These are phyloP conservation scores for Diprion similis DNA, from an alignment of 1,140 invertebrate genomes.

Conservation along the genomic window DNA sequence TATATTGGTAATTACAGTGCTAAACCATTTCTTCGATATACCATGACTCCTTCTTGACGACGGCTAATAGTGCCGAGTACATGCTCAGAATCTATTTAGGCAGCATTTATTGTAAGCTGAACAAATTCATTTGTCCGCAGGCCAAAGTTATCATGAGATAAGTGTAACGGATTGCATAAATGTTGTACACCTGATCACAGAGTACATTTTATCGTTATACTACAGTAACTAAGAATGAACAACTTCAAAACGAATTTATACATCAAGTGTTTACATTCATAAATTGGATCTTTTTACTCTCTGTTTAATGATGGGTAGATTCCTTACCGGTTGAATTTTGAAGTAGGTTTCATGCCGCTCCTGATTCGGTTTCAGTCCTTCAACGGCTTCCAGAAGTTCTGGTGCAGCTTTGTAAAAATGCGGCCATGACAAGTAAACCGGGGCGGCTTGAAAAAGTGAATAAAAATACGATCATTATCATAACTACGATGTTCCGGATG, in stretches of 20 bases:
- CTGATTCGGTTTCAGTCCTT: conserved; percentile 75
- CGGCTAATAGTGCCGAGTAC: too few species aligned
- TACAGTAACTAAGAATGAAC: too few species aligned
- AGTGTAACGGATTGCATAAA: too few species aligned
- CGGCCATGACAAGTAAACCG: conserved; percentile 86
- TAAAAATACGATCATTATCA: conserved; percentile 4
- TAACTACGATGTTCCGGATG: not conserved
- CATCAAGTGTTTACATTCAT: not conserved
- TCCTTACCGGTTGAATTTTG: conserved; percentile 85
- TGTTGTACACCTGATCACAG: too few species aligned
- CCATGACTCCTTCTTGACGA: too few species aligned
- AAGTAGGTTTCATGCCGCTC: conserved; percentile 81
- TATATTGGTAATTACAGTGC: too few species aligned
- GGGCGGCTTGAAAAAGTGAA: conserved; percentile 71
- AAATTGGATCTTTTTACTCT: not conserved
- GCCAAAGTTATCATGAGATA: too few species aligned
- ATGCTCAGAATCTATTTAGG: too few species aligned
- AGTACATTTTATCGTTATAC: too few species aligned
- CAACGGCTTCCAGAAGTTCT: conserved; percentile 71
- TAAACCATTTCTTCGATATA: too few species aligned
- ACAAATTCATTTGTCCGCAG: too few species aligned
- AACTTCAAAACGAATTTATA: not conserved
- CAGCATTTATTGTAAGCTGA: too few species aligned
- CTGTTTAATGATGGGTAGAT: not conserved
- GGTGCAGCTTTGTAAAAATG: conserved; percentile 88